Conservation (phyloP, 2,113 vertebrate genomes). For the Malurus cyaneus region DNA sequence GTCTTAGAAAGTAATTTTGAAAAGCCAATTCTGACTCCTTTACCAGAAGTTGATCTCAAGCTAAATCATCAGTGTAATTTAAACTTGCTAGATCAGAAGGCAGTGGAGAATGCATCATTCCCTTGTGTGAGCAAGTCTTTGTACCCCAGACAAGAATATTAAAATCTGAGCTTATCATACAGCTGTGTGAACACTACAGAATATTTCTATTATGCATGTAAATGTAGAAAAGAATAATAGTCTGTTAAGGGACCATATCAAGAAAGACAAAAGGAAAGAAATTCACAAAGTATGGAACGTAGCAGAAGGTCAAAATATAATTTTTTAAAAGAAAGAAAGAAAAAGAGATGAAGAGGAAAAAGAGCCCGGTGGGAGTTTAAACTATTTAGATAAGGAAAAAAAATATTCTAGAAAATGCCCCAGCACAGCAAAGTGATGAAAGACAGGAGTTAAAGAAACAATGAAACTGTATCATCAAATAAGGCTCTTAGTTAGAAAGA, state of each 20-base stretch:
- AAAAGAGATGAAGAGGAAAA: background rate
- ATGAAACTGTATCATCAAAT: background rate
- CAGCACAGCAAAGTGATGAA: background rate
- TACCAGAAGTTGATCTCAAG: background rate
- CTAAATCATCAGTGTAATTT: background rate
- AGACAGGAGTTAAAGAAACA: background rate
- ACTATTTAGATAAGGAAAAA: background rate
- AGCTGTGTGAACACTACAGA: background rate
- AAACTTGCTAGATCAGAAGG: background rate
- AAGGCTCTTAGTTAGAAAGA: background rate
- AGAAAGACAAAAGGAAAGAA: background rate
- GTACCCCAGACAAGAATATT: background rate
- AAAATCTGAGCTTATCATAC: constrained; percentile 27
- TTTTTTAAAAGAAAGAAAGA: background rate
- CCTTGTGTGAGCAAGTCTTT: background rate
- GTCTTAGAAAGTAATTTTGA: background rate
- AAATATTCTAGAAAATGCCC: background rate
- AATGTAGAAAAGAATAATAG: background rate
- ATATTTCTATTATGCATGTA: background rate
- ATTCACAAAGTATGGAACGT: background rate
- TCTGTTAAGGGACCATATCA: background rate
- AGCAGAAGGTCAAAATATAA: background rate
- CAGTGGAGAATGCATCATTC: background rate
- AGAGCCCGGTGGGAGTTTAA: background rate
- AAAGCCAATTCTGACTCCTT: background rate